Percentiles rank a stretch among this genome's conserved stretches.
Conservation (phyloP, 2,888 invertebrate species). For the Coleophora deauratella region DNA sequence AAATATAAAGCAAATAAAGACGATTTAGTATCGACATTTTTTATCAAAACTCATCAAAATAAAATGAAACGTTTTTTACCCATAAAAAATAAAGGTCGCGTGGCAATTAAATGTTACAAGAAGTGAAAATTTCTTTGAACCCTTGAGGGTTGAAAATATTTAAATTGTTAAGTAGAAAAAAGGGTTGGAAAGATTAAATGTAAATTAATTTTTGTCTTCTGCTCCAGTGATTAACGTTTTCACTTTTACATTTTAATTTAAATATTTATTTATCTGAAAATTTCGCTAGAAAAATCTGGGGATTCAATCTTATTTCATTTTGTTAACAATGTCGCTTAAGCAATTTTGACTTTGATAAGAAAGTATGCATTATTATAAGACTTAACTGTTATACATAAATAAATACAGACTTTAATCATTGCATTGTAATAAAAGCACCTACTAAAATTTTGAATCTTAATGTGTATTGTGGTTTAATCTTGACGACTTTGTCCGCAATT, state of each 20-base stretch:
- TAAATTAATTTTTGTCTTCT: constrained; percentile 32
- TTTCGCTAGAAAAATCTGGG: too few relatives aligned
- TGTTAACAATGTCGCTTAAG: too few relatives aligned
- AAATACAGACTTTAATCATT: background rate
- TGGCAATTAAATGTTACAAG: too few relatives aligned
- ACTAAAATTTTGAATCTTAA: too few relatives aligned
- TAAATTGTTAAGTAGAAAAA: constrained; percentile 1
- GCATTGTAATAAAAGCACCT: too few relatives aligned
- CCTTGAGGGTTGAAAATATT: constrained; percentile 1
- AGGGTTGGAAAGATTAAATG: constrained; percentile 23
- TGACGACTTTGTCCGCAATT: constrained; percentile 6
- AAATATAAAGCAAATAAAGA: too few relatives aligned
- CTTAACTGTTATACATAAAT: background rate
- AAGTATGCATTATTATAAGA: too few relatives aligned
- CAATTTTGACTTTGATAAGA: too few relatives aligned
- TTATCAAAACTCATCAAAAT: background rate
- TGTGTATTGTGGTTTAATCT: too few relatives aligned
- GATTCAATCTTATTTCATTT: too few relatives aligned
- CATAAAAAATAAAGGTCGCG: too few relatives aligned
- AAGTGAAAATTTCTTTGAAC: background rate
- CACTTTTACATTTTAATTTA: constrained; percentile 16
- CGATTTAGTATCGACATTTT: too few relatives aligned
- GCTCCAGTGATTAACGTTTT: constrained; percentile 30
- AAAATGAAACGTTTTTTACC: background rate
- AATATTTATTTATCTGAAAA: constrained; percentile 8